Evolutionary conservation across 2,797 vertebrate species (phyloP).

Genomic region (Champsocephalus esox): DNA sequence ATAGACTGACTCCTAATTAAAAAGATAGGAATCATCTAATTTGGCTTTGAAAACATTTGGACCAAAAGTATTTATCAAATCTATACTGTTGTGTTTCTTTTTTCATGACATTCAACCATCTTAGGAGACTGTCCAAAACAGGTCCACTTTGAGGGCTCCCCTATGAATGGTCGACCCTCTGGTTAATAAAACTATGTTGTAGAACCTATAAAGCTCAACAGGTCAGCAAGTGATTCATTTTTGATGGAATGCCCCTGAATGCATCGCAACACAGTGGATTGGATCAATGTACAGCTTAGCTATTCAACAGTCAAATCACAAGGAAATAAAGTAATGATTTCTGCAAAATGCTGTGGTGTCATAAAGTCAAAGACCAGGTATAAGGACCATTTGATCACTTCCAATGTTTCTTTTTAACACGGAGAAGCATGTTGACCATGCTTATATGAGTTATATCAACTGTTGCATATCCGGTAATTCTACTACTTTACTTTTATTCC

Average conservation of each 20-base stretch:
- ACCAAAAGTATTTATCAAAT: neutral
- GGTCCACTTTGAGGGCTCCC: too few species aligned
- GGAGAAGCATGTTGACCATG: neutral
- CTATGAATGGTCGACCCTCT: too few species aligned
- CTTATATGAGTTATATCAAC: neutral
- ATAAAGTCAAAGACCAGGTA: neutral
- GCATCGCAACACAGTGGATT: neutral
- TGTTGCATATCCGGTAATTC: neutral
- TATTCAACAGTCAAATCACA: neutral
- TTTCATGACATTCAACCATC: too few species aligned
- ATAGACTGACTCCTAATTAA: too few species aligned
- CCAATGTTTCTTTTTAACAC: neutral
- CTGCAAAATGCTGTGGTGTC: neutral
- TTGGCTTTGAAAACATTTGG: neutral
- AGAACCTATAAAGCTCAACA: too few species aligned
- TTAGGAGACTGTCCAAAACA: too few species aligned
- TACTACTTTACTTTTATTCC: neutral
- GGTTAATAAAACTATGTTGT: too few species aligned
- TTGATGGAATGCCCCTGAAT: too few species aligned
- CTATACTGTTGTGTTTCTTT: too few species aligned
- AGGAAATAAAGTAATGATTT: neutral
- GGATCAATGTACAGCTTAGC: neutral
- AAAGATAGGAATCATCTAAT: neutral
- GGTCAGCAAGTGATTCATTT: too few species aligned
- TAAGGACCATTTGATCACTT: neutral